Conservation (phyloP, 1,140 invertebrate species). For the Scylla paramamosain region DNA sequence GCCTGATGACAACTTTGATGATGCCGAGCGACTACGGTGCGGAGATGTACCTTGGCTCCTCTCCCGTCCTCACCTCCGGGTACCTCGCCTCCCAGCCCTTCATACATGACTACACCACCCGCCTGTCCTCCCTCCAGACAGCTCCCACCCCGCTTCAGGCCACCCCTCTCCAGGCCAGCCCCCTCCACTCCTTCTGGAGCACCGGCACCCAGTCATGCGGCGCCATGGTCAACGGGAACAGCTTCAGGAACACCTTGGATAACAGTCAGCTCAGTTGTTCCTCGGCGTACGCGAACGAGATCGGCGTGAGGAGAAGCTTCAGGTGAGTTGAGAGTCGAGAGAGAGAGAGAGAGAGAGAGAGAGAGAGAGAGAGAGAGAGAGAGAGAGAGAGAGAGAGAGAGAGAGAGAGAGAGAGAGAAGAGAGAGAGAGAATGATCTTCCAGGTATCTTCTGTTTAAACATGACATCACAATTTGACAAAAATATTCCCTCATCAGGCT, state of each 20-base stretch:
- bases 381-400: neutral
- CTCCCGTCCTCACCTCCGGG: slow-evolving; percentile 75
- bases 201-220: slow-evolving; percentile 53
- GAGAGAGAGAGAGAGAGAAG: neutral
- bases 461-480: too few species aligned
- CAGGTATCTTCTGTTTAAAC: neutral
- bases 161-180: slow-evolving; percentile 41
- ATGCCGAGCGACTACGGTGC: slow-evolving; percentile 77
- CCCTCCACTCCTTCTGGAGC: slow-evolving; percentile 59
- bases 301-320: neutral
- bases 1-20: slow-evolving; percentile 77
- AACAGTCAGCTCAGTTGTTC: neutral
- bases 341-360: slow-evolving; percentile 28
- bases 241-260: neutral
- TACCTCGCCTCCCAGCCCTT: slow-evolving; percentile 81
- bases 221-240: neutral
- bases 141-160: slow-evolving; percentile 46
- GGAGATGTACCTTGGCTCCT: slow-evolving; percentile 77
- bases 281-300: neutral
- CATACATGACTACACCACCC: slow-evolving; percentile 79
- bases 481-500: too few species aligned
- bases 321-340: neutral
- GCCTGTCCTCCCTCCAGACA: slow-evolving; percentile 78
- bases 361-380: neutral
- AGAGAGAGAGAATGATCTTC: neutral